phyloP scores from a whole-genome alignment of 30 jellyfish, hydroid and myxozoan genomes.

The Cassiopea xamachana region DNA sequence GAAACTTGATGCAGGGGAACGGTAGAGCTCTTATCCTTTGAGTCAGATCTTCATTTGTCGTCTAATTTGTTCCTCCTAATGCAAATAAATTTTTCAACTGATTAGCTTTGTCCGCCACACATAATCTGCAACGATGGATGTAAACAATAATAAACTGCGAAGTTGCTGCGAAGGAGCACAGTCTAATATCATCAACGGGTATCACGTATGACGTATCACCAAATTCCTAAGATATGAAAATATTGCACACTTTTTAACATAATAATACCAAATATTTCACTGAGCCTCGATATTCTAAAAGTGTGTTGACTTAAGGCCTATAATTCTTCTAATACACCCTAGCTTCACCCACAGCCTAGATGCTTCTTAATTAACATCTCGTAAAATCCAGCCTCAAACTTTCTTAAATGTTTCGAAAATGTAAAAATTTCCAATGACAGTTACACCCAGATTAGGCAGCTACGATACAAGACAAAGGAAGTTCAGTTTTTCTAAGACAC shows the following conservation, averaged over 20 bases:
- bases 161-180: neutral
- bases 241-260: too few species aligned
- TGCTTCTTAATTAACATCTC: neutral
- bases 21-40: neutral
- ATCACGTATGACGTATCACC: neutral
- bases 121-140: neutral
- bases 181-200: neutral
- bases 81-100: too few species aligned
- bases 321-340: too few species aligned
- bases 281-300: too few species aligned
- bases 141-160: neutral
- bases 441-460: neutral
- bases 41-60: neutral
- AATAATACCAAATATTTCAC: too few species aligned
- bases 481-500: neutral
- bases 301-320: too few species aligned
- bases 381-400: neutral
- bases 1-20: too few species aligned
- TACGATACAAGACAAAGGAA: neutral
- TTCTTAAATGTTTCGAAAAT: neutral
- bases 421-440: neutral
- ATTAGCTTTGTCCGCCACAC: neutral
- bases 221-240: too few species aligned
- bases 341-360: neutral
- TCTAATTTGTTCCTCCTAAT: too few species aligned